Base-by-base conservation (phyloP, 2,113 vertebrate species). In the Hyaena hyaena region DNA sequence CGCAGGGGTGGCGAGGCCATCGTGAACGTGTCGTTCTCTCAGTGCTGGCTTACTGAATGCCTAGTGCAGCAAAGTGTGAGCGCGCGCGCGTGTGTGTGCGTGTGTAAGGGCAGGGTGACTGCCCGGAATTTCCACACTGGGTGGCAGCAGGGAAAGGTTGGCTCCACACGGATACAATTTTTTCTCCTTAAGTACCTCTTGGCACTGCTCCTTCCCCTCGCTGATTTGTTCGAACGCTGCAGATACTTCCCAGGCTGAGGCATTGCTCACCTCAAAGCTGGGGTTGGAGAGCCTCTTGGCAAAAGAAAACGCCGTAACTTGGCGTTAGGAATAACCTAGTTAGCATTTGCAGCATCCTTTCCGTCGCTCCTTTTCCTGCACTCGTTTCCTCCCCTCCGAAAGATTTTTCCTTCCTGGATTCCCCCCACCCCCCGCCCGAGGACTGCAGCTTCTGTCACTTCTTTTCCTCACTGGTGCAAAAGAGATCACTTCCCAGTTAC, bases 191-290 rank as follows among this genome's bases (percentile, higher is more conserved):
- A 68, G 96, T 77, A 0, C 74, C 81, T 10, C 73, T 87, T 61
- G 5, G 93, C 79, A 1, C 88, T 73, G 95, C 74, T 76, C 26
- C 58, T 77, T 58, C 31, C 81, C 73, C 35, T n/a, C 68, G 77
- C 92, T 10, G 90, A 66, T 0, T 63, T 86, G 28, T 93, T 55
- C 65, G 77, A 69, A 3, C 94, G 80, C 98, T 98, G 98, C 99
- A 45, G 98, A 97, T 85, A 71, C 97, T 96, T 58, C 87, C 81
- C 80, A 68, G 96, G 82, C 3, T 24, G 95, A 97, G 95, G 97
- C 95, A 45, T 43, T 80, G 96, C 96, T 97, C 95, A 17, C 97
- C 95, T 68, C 12, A 53, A 63, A 93, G 92, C 98, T 97, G 98
- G 97, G 94, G 1, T 93, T 89, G 10, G 90, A 21, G 23, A 81